Evolutionary conservation across 2,113 vertebrate species (phyloP).

Genomic region (Myotis davidii): DNA sequence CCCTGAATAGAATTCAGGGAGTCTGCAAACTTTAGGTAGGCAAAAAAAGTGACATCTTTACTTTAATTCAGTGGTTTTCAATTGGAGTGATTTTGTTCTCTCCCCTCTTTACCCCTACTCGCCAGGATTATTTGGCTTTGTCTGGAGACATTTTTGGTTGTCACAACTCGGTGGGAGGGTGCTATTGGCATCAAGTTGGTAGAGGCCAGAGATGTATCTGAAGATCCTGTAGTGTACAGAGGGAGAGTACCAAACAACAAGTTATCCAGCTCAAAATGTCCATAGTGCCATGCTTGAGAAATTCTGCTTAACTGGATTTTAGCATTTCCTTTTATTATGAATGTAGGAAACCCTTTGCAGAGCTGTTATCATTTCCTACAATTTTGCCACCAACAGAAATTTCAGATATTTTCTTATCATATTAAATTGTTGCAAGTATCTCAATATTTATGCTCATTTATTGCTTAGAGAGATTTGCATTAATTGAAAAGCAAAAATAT

Average conservation of each 20-base stretch:
- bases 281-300: neutral
- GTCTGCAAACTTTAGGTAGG: neutral
- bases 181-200: neutral
- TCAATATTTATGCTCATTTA: neutral
- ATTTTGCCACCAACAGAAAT: constrained; percentile 25
- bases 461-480: constrained; percentile 2
- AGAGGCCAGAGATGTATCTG: neutral
- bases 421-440: neutral
- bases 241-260: neutral
- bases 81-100: neutral
- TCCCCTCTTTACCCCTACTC: neutral
- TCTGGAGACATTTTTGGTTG: neutral
- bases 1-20: neutral
- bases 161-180: neutral
- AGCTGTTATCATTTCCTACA: neutral
- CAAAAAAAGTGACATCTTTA: neutral
- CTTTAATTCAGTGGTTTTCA: neutral
- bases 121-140: neutral
- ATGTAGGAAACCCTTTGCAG: neutral
- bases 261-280: neutral
- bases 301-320: neutral
- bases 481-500: neutral
- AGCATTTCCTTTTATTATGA: constrained; percentile 34
- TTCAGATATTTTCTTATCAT: neutral
- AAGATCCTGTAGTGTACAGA: neutral